Evolutionary conservation across 2,888 invertebrate species (phyloP).

Genomic region (Hyposoter dolosus): DNA sequence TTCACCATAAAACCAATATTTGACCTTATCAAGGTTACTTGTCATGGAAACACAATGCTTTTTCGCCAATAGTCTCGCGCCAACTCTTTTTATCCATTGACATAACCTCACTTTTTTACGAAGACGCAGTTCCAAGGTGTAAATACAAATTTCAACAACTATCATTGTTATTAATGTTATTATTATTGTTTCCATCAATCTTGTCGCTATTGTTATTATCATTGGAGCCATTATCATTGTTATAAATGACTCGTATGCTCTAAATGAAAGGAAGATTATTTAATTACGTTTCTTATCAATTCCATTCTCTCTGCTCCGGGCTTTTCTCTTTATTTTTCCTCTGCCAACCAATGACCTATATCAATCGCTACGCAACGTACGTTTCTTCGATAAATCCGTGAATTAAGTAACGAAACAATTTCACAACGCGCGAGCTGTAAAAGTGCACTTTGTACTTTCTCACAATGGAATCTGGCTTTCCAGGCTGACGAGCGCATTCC

Average conservation of each 20-base stretch:
- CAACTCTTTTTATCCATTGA: not conserved
- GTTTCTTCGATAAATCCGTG: not conserved
- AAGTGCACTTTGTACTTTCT: not conserved
- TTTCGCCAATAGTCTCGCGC: not conserved
- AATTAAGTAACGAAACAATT: slow-evolving; percentile 10
- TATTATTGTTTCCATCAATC: not conserved
- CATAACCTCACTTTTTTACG: slow-evolving; percentile 28
- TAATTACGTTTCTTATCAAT: slow-evolving; percentile 25
- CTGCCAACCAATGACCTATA: slow-evolving; percentile 24
- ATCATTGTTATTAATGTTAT: slow-evolving; percentile 3
- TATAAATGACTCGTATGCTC: not conserved
- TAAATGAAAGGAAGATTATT: slow-evolving; percentile 25
- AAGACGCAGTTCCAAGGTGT: slow-evolving; percentile 13
- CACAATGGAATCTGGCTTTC: not conserved
- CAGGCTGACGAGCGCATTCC: not conserved
- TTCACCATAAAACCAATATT: not conserved
- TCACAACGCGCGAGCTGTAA: not conserved
- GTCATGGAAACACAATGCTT: not conserved
- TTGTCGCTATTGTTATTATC: slow-evolving; percentile 24
- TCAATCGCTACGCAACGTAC: not conserved
- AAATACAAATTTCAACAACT: not conserved
- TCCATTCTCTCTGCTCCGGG: not conserved
- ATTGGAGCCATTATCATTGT: slow-evolving; percentile 21
- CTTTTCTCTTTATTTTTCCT: not conserved
- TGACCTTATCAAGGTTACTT: not conserved